Base-by-base conservation (phyloP, 2,888 invertebrate species). In the Bhutanitis thaidina region DNA sequence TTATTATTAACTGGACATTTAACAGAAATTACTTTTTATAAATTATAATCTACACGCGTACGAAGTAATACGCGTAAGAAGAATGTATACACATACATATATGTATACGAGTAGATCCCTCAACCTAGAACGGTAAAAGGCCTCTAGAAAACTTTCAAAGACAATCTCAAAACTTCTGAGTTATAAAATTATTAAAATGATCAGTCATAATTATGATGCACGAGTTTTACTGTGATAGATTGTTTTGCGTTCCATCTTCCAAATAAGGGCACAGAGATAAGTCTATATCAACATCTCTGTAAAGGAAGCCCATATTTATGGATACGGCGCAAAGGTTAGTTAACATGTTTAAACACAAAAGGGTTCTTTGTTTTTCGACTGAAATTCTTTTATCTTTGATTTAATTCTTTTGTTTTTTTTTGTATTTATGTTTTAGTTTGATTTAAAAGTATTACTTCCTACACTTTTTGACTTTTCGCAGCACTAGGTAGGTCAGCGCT, bases 231-330 rank as follows among this genome's bases (percentile, higher is more conserved):
- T n/a, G 12, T 5, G 34, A 45, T 29, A 37, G 25, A 35, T 40
- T 48, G 30, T 47, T 36, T 46, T 53, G 46, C 53, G 49, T 49
- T 51, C 53, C 46, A 49, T 39, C 43, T 48, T 49, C 48, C 32
- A 51, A 55, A 57, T 55, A 57, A 51, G 53, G 55, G 29, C 43
- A 29, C 15, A 32, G 46, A 46, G 46, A 49, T 55, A 57, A 52
- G 14, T 52, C 50, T 53, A 32, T 57, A 57, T 56, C 45, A 39
- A 49, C 43, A 51, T 54, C 49, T 57, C 37, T 34, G 54, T 49
- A 38, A 53, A 51, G 36, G 51, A 51, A 51, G 46, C 35, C 49
- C 51, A 55, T 57, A 48, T 53, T 52, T 55, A 53, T 51, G 52
- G 46, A 34, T 36, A 16, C 30, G 9, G 49, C 44, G 47, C 47